Evolutionary conservation across 2,113 vertebrate species (phyloP), one percentile per base, ranked within the genome.

Genomic region (Edolisoma coerulescens): DNA sequence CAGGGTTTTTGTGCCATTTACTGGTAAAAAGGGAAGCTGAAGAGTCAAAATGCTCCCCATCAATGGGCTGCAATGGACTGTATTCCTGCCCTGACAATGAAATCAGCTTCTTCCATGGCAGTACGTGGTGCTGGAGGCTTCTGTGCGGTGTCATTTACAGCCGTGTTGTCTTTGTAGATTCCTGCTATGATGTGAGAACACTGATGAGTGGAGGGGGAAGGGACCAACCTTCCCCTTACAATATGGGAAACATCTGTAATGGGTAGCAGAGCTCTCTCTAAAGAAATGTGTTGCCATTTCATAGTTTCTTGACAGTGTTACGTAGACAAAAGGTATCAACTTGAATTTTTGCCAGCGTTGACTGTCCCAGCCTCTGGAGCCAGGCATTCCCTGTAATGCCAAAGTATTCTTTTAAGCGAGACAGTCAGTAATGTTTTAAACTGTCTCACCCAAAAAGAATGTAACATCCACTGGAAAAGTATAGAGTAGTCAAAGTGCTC

Each of bases 181-280:
- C 83, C 44, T 95, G 95, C 88, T 87, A 76, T 47, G 39, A 94
- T 76, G 93, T 94, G 95, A 96, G 94, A 97, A 95, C 95, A 97
- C 63, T 88, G 95, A 89, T 95, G 95, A 88, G 53, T 76, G 86
- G 59, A 93, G 87, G 92, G 77, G 95, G 94, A 84, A 79, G 84
- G 95, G 67, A 57, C 78, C 7, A 23, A 80, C 81, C 81, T 95
- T 97, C 60, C 84, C 32, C 45, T 73, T 45, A 22, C 69, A 96
- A 96, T 95, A 93, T 97, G 97, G 95, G 81, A 96, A 97, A 92
- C 97, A 97, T 97, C 95, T 97, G 90, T 44, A 90, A 64, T 3
- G 39, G 95, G 92, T 93, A 96, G 61, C 45, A 35, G 39, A 85
- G 57, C 61, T 84, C 78, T 74, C 53, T 60, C 44, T 79, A 41